A percentile compares a stretch with the other conserved stretches of the same genome.
These are phyloP conservation scores for Poecilia wingei DNA, from an alignment of 2,797 vertebrate species.

Conservation along the genomic window DNA sequence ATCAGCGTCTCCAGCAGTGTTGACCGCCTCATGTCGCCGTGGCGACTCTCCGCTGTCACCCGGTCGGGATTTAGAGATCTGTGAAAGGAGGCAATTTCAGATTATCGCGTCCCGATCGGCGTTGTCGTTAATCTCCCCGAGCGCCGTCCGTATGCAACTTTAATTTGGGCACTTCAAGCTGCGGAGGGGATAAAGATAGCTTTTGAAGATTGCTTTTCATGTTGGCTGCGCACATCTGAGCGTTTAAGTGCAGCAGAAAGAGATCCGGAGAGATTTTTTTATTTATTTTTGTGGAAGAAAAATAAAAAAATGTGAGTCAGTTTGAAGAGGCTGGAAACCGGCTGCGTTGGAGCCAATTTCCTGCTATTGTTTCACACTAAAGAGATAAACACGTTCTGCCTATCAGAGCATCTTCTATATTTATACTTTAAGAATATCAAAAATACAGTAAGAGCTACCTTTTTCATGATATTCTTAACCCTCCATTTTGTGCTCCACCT, in stretches of 20 bases:
- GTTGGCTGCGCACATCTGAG: conserved; percentile 48
- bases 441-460: not conserved
- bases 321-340: conserved; percentile 46
- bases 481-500: not conserved
- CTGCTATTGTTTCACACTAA: conserved; percentile 59
- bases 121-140: conserved; percentile 68
- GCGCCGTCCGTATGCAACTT: conserved; percentile 68
- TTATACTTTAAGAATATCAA: conserved; percentile 31
- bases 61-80: conserved; percentile 55
- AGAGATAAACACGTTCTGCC: conserved; percentile 54
- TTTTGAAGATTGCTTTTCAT: conserved; percentile 73
- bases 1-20: conserved; percentile 23
- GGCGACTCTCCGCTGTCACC: conserved; percentile 21
- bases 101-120: conserved; percentile 66
- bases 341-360: conserved; percentile 56
- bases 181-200: conserved; percentile 67
- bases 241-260: conserved; percentile 46
- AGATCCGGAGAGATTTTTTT: conserved; percentile 49
- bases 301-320: conserved; percentile 8
- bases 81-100: conserved; percentile 73
- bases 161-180: conserved; percentile 67
- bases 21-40: conserved; percentile 30
- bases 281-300: conserved; percentile 27
- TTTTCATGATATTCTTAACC: conserved; percentile 26
- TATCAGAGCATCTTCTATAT: conserved; percentile 38